Base-by-base conservation (phyloP, 2,888 invertebrate species). In the Papilio gigon region DNA sequence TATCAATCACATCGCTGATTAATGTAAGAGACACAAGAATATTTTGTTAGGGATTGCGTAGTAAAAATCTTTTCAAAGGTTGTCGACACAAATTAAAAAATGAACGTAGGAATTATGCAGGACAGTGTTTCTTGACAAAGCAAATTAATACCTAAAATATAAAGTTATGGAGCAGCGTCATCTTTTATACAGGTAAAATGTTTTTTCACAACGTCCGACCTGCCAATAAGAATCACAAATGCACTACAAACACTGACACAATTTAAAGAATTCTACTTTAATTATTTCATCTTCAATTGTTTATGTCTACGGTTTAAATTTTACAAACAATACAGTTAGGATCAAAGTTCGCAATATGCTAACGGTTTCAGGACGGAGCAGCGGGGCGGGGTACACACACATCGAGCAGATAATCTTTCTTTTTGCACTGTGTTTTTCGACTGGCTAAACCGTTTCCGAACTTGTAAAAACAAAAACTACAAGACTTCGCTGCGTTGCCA, bases 371-470 rank as follows among this genome's bases (percentile, higher is more conserved):
- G 44, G 11, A 20, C 20, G 44, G 20, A 47, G 22, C 44, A 47
- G 44, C 47, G 47, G 47, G 47, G 44, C 47, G 47, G 47, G 47
- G 25, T 25, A 44, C 42, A n/a, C n/a, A 50, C 22, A 50, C 47
- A 50, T 42, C 42, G n/a, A n/a, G 42, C 42, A n/a, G 42, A 42
- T 2, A n/a, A 17, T 47, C 20, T 4, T 50, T 22, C 47, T 25
- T 50, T 50, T 50, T 50, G 47, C 42, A 5, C 3, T 42, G 47
- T 50, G n/a, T n/a, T n/a, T n/a, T n/a, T 25, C 22, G 22, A 0
- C 12, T 25, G 12, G 22, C 11, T 22, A 47, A 47, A 47, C 44
- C 25, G 47, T 50, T 22, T 22, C 4, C 9, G 47, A 50, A 50
- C 47, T 12, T 50, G 25, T 12, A 14, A 50, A 12, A 50, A 47